These are phyloP conservation scores for Girardinichthys multiradiatus DNA, from an alignment of 2,113 vertebrate genomes.

Conservation along the genomic window DNA sequence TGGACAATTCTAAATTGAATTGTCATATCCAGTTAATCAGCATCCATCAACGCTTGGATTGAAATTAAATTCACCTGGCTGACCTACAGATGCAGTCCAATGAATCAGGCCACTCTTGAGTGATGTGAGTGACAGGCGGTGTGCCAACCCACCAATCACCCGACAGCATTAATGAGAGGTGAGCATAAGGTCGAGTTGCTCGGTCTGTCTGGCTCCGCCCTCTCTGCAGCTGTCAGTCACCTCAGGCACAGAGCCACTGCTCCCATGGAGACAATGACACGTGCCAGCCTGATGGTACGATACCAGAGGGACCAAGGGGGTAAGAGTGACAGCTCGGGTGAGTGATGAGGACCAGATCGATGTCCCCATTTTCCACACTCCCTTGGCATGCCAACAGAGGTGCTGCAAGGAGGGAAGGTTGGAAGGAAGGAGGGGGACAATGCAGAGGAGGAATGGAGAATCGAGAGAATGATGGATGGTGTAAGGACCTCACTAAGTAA, in stretches of 20 bases:
- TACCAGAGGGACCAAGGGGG: conserved; percentile 44
- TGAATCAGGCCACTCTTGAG: conserved; percentile 15
- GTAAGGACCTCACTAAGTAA: conserved; percentile 51
- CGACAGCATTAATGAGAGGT: conserved; percentile 70
- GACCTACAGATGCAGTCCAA: conserved; percentile 33
- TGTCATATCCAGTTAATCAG: conserved; percentile 36
- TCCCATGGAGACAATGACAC: conserved; percentile 57
- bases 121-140: conserved; percentile 50
- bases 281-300: conserved; percentile 48
- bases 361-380: conserved; percentile 27
- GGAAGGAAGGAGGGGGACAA: conserved; percentile 3
- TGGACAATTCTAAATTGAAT: background rate
- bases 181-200: conserved; percentile 49
- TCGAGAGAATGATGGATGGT: conserved; percentile 61
- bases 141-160: conserved; percentile 59
- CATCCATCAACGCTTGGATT: conserved; percentile 38
- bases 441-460: conserved; percentile 41
- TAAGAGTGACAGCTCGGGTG: conserved; percentile 69
- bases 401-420: background rate
- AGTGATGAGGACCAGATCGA: conserved; percentile 71
- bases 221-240: conserved; percentile 70
- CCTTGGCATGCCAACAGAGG: conserved; percentile 33
- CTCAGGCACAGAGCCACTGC: conserved; percentile 47
- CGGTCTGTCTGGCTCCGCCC: conserved; percentile 63
- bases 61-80: conserved; percentile 52